phyloP scores from a whole-genome alignment of 1,140 invertebrate species.

The Drosophila tropicalis region DNA sequence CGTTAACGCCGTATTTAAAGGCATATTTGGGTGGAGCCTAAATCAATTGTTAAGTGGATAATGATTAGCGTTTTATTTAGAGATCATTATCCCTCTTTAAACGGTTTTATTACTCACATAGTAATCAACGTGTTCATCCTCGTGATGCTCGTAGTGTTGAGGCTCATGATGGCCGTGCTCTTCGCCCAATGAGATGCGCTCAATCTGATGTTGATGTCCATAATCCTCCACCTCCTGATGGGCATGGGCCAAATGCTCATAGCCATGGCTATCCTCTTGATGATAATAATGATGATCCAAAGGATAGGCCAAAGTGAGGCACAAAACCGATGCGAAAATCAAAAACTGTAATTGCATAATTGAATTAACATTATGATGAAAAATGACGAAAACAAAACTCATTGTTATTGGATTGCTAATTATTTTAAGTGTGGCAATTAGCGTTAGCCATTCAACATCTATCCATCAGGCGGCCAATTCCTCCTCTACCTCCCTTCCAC shows the following conservation, averaged over 20 bases:
- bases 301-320: conserved; percentile 78
- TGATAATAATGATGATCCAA: conserved; percentile 77
- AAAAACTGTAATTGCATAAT: conserved; percentile 79
- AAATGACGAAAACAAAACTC: conserved; percentile 15
- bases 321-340: conserved; percentile 78
- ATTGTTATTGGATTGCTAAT: conserved; percentile 51
- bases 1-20: conserved; percentile 85
- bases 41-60: too few species aligned
- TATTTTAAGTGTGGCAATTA: conserved; percentile 63
- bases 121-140: conserved; percentile 82
- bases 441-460: conserved; percentile 21
- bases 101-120: conserved; percentile 70
- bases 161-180: conserved; percentile 62
- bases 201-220: conserved; percentile 71
- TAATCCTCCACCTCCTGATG: conserved; percentile 60
- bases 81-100: too few species aligned
- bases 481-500: background rate
- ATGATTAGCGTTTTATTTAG: too few species aligned
- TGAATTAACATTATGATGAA: conserved; percentile 21
- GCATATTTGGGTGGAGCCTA: conserved; percentile 84
- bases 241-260: conserved; percentile 65
- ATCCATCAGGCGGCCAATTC: background rate
- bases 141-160: conserved; percentile 48
- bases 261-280: conserved; percentile 72
- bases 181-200: conserved; percentile 76